Evolutionary conservation across 2,888 invertebrate species (phyloP), one percentile per base, ranked within the genome.

Genomic region (Coenonympha arcania): DNA sequence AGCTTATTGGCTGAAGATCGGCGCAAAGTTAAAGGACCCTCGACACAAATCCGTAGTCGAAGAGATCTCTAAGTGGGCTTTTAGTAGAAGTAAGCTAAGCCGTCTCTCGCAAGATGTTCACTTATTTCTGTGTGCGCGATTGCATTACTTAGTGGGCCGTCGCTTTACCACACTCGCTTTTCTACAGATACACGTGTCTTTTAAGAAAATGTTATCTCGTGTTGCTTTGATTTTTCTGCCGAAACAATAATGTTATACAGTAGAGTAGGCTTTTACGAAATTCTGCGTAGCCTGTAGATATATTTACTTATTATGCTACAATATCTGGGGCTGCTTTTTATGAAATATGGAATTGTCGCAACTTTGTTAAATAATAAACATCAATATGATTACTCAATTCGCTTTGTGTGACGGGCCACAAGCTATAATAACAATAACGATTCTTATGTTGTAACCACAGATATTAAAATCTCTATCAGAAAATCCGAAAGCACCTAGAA

Each of bases 51-150:
- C 83, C 83, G 75, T 63, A 68, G 66, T 69, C 72, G 78, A 80
- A 79, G 78, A 80, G 80, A 78, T 77, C 71, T 80, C 77, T 84
- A 83, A 86, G 85, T 85, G 83, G 81, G 85, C 85, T 86, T 85
- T 85, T 85, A 85, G 82, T 70, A 73, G 71, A 71, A 81, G 79
- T 77, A 73, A 79, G 81, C 79, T 85, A 80, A 86, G 82, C 82
- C 81, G 76, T 78, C 80, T 75, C 69, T 68, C 73, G 75, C 81
- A 80, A 76, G 73, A 78, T 75, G 79, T 79, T 76, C 71, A 67
- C 71, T 79, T 77, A 80, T 79, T 83, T 77, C 76, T 76, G 68
- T 76, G 71, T 73, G 69, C 69, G 66, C 71, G 71, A 73, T 73
- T 78, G 73, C 73, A 76, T 76, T 78, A 68, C 66, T 65, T 61